Evolutionary conservation across 2,797 vertebrate genomes (phyloP).

Genomic region (Nannoperca obscura): DNA sequence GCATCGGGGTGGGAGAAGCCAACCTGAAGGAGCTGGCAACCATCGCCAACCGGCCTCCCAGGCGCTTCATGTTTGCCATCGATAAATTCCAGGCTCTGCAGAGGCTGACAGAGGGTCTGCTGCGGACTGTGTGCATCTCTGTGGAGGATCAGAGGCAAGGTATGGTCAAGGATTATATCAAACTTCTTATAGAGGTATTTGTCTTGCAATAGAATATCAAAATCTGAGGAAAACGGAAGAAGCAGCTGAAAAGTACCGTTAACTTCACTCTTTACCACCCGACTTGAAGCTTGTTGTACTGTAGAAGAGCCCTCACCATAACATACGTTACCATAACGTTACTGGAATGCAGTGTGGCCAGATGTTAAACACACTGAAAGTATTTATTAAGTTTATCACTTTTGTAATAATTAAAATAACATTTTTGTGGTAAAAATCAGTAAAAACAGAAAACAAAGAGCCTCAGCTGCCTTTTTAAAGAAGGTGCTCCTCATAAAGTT

Average conservation of each 20-base stretch:
- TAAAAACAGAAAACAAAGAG: slow-evolving; percentile 1
- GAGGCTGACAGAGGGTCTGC: slow-evolving; percentile 66
- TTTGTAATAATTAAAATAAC: too few relatives aligned
- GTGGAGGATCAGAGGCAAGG: slow-evolving; percentile 81
- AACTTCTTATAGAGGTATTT: background rate
- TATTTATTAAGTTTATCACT: too few relatives aligned
- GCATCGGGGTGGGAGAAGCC: slow-evolving; percentile 81
- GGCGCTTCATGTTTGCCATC: slow-evolving; percentile 79
- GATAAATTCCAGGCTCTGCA: slow-evolving; percentile 80
- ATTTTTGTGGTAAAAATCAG: background rate
- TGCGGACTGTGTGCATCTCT: slow-evolving; percentile 81
- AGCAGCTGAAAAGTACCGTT: background rate
- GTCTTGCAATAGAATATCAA: background rate
- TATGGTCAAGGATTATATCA: slow-evolving; percentile 51
- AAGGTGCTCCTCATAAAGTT: too few relatives aligned
- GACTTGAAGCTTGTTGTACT: background rate
- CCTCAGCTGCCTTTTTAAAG: too few relatives aligned
- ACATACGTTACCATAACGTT: too few relatives aligned
- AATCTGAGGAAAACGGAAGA: background rate
- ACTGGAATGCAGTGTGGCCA: too few relatives aligned
- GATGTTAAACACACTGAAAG: too few relatives aligned
- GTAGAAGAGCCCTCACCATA: too few relatives aligned
- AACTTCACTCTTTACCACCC: background rate
- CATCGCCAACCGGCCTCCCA: slow-evolving; percentile 84
- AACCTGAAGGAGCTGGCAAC: slow-evolving; percentile 72